Evolutionary conservation across 2,888 invertebrate genomes (phyloP).

Genomic region (Clanis bilineata): DNA sequence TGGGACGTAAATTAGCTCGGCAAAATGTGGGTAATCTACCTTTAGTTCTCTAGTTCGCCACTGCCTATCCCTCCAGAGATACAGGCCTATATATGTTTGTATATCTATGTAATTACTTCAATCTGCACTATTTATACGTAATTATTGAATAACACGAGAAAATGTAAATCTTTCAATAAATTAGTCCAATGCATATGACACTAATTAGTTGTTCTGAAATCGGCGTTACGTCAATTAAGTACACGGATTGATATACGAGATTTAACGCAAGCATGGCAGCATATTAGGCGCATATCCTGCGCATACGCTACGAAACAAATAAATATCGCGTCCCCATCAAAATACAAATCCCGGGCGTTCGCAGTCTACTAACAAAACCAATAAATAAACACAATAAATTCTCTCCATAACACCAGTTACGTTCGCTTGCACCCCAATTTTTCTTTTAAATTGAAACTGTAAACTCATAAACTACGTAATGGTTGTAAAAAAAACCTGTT

Average conservation of each 20-base stretch:
- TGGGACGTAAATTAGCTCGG: too few relatives aligned
- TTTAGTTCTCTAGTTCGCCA: too few relatives aligned
- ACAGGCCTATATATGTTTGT: too few relatives aligned
- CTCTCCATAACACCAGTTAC: slow-evolving; percentile 63
- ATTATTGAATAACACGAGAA: not conserved
- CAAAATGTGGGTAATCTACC: too few relatives aligned
- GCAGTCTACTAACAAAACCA: slow-evolving; percentile 69
- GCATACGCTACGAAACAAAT: slow-evolving; percentile 64
- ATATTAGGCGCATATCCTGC: slow-evolving; percentile 69
- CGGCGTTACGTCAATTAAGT: slow-evolving; percentile 58
- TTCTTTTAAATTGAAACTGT: slow-evolving; percentile 20
- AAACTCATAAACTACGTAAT: slow-evolving; percentile 6
- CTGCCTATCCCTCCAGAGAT: too few relatives aligned
- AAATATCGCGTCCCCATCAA: slow-evolving; percentile 65
- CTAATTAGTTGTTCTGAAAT: slow-evolving; percentile 49
- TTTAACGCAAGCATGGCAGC: slow-evolving; percentile 53
- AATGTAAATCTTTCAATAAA: slow-evolving; percentile 41
- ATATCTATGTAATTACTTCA: too few relatives aligned
- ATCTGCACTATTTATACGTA: not conserved
- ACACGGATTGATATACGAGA: slow-evolving; percentile 66
- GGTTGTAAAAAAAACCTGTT: slow-evolving; percentile 49
- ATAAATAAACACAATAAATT: slow-evolving; percentile 76
- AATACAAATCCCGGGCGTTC: slow-evolving; percentile 62
- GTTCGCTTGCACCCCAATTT: slow-evolving; percentile 31
- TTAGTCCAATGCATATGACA: slow-evolving; percentile 37